Conservation (phyloP, 2,797 vertebrate genomes). For the Cryptoprocta ferox region DNA sequence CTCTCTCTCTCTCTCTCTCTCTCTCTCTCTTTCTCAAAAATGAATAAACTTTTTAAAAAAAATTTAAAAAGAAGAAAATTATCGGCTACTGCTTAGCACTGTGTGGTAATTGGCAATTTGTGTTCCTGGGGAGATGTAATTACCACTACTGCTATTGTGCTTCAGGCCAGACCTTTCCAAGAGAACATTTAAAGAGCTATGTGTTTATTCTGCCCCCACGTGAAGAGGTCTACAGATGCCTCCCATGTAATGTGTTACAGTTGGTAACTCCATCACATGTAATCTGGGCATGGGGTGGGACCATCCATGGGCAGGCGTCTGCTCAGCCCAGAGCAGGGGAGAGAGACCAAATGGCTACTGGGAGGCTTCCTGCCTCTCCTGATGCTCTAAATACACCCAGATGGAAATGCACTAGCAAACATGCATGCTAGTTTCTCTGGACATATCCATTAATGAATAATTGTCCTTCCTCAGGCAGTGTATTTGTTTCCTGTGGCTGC, state of each 20-base stretch:
- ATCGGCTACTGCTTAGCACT: not conserved
- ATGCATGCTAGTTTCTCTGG: slow-evolving; percentile 1
- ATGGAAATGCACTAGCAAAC: slow-evolving; percentile 32
- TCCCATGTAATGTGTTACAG: not conserved
- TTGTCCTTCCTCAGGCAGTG: not conserved
- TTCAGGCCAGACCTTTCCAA: slow-evolving; percentile 29
- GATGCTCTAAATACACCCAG: not conserved
- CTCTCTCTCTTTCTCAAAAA: too few species aligned
- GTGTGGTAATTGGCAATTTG: not conserved
- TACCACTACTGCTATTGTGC: not conserved
- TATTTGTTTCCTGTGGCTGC: slow-evolving; percentile 17
- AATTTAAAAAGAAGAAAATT: not conserved
- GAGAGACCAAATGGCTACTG: slow-evolving; percentile 44
- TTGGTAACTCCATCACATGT: not conserved
- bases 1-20: too few species aligned
- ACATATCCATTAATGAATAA: not conserved
- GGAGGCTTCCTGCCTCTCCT: not conserved
- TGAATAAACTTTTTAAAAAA: too few species aligned
- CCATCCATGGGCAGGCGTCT: not conserved
- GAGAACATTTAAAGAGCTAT: not conserved
- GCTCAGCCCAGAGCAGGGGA: not conserved
- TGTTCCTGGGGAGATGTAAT: slow-evolving; percentile 3
- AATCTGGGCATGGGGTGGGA: not conserved
- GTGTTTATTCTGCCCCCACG: not conserved
- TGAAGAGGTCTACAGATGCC: not conserved